Base-by-base conservation (phyloP, 1,140 invertebrate species). In the Chironomus striatipennis region DNA sequence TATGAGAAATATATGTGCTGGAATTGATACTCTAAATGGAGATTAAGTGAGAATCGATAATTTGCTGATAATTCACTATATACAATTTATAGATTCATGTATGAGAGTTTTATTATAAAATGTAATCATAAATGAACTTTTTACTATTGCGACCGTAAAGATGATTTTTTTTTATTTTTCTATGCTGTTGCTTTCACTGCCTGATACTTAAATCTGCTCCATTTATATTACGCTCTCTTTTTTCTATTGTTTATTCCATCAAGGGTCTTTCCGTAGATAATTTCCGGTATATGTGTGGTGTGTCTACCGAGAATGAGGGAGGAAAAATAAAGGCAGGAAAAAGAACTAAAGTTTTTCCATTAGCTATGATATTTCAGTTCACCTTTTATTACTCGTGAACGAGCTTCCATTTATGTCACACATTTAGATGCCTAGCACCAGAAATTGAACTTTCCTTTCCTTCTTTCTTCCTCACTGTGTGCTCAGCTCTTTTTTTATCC, bases 81-180 rank as follows among this genome's bases (percentile, higher is more conserved):
- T 47, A 15, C 43, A 47, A 34, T 47, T 4, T 47, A 47, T 15
- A n/a, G 12, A 15, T 12, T 3, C 8, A 57, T 57, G 12, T 57
- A 5, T 15, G 47, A 57, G 15, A 57, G n/a, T n/a, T 12, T n/a
- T 57, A 57, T 34, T n/a, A 57, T 57, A 57, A 57, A 57, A n/a
- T 57, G 12, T n/a, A 57, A 57, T 57, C 47, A 57, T 57, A 57
- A 57, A 57, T 57, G 47, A 57, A 57, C 47, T 57, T 57, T 57
- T 57, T 15, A n/a, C 47, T 15, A n/a, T 57, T 15, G 8, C 5
- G 12, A 12, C 47, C 47, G n/a, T 57, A 57, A n/a, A 15, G n/a
- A 57, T 1, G 47, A n/a, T 34, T 34, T 34, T 34, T 5, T 34
- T 5, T 57, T 57, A 10, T 34, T 34, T 5, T 34, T 5, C 7